Evolutionary conservation across 2,797 vertebrate genomes (phyloP), one percentile per base, ranked within the genome.

Genomic region (Natrix natrix): DNA sequence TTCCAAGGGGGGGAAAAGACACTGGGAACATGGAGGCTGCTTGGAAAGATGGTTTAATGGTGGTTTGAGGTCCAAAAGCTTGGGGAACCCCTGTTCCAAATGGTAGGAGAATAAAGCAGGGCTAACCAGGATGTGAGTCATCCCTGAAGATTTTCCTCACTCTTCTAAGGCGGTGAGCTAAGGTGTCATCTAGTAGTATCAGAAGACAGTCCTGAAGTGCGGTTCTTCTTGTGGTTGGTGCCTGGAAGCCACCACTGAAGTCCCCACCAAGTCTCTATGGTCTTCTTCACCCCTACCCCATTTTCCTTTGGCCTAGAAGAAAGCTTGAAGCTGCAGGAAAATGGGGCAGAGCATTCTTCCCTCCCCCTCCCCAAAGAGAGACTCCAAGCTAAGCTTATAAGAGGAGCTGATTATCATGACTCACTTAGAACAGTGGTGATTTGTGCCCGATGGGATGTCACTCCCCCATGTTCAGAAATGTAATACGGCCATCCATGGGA

Each of bases 381-480:
- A 93, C 55, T 94, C 87, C 94, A 94, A 90, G 22, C 28, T 37
- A 66, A 0, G 0, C 91, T 86, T 95, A 95, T 92, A 92, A 91
- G 94, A 87, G 43, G 63, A 94, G 86, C 60, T 94, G 91, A 52
- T 93, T 94, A 52, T 94, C 94, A 93, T 0, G 28, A 95, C 48
- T 89, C 93, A 94, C 94, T 96, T 96, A 89, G 92, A 94, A 91
- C 91, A 93, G 91, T 90, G 94, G 94, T 96, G 94, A 96, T 93
- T 90, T 94, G 95, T 95, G 93, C 83, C 91, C 93, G 96, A 97
- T 90, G 95, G 94, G 91, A 94, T 91, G 94, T 96, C 95, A 94
- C 87, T 91, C 28, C 88, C 93, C 87, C 93, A 96, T 93, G 87
- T 92, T 96, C 86, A 90, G 94, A 97, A 97, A 96, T 57, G 91